These are phyloP conservation scores for Amphiura filiformis DNA, from an alignment of 35 echinoderm and acorn worm genomes.

Conservation along the genomic window DNA sequence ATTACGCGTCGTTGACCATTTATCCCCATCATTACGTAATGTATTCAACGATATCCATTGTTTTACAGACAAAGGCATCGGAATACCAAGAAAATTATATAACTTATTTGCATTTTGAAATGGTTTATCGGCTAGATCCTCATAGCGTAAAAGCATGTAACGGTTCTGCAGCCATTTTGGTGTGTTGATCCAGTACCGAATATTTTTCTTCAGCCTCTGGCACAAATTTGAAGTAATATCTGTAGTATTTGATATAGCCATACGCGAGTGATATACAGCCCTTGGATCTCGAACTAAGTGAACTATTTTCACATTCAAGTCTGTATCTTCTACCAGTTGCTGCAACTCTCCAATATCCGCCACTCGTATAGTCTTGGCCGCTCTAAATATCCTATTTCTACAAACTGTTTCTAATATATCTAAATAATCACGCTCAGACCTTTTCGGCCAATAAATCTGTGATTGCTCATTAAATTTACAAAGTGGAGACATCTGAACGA, in stretches of 20 bases:
- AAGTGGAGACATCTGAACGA: neutral
- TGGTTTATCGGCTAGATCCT: neutral
- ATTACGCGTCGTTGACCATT: neutral
- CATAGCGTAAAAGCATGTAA: neutral
- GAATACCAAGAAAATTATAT: neutral
- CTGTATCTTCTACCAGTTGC: neutral
- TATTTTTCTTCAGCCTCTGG: neutral
- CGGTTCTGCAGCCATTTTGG: neutral
- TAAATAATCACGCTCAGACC: neutral
- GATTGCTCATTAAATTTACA: neutral
- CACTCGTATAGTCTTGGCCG: neutral
- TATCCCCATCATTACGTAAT: neutral
- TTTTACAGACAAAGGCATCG: neutral
- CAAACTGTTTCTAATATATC: neutral
- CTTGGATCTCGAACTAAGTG: neutral
- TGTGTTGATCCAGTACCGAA: neutral
- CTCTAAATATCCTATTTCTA: neutral
- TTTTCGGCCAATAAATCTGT: neutral
- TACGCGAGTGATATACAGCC: neutral
- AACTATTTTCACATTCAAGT: neutral
- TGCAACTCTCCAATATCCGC: neutral
- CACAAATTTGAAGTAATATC: neutral
- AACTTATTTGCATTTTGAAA: neutral
- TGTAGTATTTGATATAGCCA: neutral
- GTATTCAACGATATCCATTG: neutral